These are phyloP conservation scores for Fulmarus glacialis DNA, from an alignment of 2,113 vertebrate species.

Conservation along the genomic window DNA sequence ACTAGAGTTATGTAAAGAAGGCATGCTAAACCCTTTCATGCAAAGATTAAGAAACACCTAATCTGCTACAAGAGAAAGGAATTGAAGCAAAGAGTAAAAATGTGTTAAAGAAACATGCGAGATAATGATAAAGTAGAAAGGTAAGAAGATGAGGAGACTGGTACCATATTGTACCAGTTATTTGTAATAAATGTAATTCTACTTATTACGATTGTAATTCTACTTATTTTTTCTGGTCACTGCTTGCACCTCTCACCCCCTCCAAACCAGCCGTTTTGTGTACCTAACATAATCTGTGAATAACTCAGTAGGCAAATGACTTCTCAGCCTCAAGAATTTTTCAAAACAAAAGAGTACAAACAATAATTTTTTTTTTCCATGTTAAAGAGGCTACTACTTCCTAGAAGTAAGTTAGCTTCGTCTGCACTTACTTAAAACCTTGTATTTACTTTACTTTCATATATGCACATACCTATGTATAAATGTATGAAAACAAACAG, in stretches of 20 bases:
- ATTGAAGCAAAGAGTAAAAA: background rate
- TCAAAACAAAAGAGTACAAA: background rate
- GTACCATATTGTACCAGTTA: background rate
- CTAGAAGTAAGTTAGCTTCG: background rate
- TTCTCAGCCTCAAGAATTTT: background rate
- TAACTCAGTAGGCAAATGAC: background rate
- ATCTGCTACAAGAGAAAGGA: conserved; percentile 8
- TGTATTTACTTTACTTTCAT: background rate
- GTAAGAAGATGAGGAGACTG: background rate
- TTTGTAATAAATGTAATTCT: too few species aligned
- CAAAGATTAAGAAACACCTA: conserved; percentile 25
- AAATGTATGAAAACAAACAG: background rate
- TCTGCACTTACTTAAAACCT: background rate
- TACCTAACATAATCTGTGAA: background rate
- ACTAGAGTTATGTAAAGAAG: background rate
- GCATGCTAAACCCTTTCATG: background rate
- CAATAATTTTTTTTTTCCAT: background rate
- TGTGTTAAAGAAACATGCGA: background rate
- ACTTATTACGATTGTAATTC: background rate
- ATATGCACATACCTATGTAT: too few species aligned
- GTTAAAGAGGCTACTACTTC: background rate
- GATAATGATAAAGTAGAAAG: background rate
- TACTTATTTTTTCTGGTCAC: background rate
- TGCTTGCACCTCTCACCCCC: background rate
- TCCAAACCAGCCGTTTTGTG: background rate